These are phyloP conservation scores for Saxidomus purpurata DNA, from an alignment of 1,140 invertebrate species.

Conservation along the genomic window DNA sequence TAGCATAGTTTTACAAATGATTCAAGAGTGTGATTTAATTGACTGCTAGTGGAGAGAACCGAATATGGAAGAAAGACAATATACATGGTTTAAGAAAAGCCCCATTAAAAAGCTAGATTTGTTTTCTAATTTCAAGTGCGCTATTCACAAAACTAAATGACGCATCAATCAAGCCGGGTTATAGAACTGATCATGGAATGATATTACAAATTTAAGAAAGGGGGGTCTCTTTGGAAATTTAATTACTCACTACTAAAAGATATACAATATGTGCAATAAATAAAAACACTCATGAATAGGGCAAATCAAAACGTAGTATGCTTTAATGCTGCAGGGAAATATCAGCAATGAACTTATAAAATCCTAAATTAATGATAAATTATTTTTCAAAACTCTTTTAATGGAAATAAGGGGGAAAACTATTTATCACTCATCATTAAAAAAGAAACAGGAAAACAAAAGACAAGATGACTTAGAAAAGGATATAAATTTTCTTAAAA, in stretches of 20 bases:
- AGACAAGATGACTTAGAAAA: neutral
- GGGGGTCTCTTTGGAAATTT: slow-evolving; percentile 55
- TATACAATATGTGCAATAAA: slow-evolving; percentile 5
- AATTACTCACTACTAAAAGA: slow-evolving; percentile 50
- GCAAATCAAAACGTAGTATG: neutral
- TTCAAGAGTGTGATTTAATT: no score
- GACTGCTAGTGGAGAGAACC: no score
- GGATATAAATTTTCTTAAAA: slow-evolving; percentile 8
- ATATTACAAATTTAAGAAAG: slow-evolving; percentile 1
- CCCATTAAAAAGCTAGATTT: no score
- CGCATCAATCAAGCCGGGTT: no score
- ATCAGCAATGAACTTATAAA: slow-evolving; percentile 34
- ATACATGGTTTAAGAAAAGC: no score
- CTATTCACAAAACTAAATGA: no score
- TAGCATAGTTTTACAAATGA: no score
- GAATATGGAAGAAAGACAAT: no score
- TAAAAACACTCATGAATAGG: neutral
- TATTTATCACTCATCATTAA: slow-evolving; percentile 32
- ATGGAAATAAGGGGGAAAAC: slow-evolving; percentile 57
- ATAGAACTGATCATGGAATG: no score
- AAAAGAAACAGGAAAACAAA: slow-evolving; percentile 13
- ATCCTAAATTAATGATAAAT: slow-evolving; percentile 47
- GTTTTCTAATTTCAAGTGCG: no score
- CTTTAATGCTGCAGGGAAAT: neutral
- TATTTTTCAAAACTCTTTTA: slow-evolving; percentile 53